Evolutionary conservation across 1,140 invertebrate genomes (phyloP), one percentile per base, ranked within the genome.

Genomic region (Planococcus citri): DNA sequence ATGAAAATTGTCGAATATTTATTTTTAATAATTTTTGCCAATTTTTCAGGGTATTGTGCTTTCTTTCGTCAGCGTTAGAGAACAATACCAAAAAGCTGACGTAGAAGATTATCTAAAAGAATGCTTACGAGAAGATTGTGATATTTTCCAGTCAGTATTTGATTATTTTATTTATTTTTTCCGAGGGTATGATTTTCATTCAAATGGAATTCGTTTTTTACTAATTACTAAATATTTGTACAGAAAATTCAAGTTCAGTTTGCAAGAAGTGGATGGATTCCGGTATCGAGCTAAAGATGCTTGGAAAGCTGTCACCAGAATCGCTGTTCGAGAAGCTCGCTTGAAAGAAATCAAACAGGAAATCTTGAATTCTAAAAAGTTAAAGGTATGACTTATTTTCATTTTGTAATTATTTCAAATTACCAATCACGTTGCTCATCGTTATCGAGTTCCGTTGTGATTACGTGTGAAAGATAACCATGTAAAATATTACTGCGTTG

Each of bases 271-370:
- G 33, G 95, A 98, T 78, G 90, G 93, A 0, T 98, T 99, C 77
- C 84, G 90, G 71, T 97, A 99, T 80, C 82, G 97, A 76, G 89
- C 94, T 0, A 84, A 87, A 75, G 97, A 99, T 84, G 95, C 94
- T 2, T 91, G 95, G 88, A 86, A 89, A 75, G 91, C 94, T 0
- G 91, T 96, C 0, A 98, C 95, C 0, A 86, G 88, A 75, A 89
- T 94, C 71, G 94, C 94, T 0, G 88, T 99, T 0, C 82, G 91
- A 69, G 94, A 98, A 78, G 94, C 94, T 0, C 82, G 97, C 69
- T 81, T 98, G 8, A 94, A 94, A 76, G 97, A 99, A 84, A 97
- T 99, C 64, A 94, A 94, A 79, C 84, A 86, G 70, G 95, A 99
- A 82, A 86, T 99, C 41, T 81, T 98, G 37, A 94, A 92, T 76